Evolutionary conservation across 2,888 invertebrate genomes (phyloP).

Genomic region (Eustalomyia histrio): DNA sequence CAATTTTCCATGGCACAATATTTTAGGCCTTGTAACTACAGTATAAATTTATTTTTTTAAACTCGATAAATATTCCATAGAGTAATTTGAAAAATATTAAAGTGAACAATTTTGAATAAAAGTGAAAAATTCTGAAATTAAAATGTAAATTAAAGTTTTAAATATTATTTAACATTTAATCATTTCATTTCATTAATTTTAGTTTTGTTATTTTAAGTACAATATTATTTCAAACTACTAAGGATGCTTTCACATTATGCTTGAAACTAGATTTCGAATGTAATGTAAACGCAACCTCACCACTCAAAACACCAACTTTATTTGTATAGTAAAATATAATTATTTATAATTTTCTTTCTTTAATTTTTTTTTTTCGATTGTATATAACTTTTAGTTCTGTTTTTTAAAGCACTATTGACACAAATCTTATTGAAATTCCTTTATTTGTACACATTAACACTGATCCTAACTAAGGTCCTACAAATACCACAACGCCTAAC

Average conservation of each 20-base stretch:
- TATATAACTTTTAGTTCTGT: slow-evolving; percentile 19
- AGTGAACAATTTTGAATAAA: too few species aligned
- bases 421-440: neutral
- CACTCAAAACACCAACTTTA: slow-evolving; percentile 64
- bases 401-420: neutral
- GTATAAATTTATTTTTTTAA: too few species aligned
- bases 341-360: neutral
- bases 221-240: slow-evolving; percentile 4
- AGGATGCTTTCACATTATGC: too few species aligned
- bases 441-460: slow-evolving; percentile 1
- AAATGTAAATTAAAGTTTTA: too few species aligned
- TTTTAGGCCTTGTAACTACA: too few species aligned
- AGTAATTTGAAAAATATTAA: too few species aligned
- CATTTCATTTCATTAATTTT: neutral
- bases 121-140: too few species aligned
- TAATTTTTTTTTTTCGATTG: neutral
- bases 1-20: too few species aligned
- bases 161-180: too few species aligned
- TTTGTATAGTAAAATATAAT: slow-evolving; percentile 14
- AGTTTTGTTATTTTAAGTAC: neutral
- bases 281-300: too few species aligned
- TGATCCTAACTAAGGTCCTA: neutral
- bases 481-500: neutral
- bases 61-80: too few species aligned
- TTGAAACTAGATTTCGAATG: too few species aligned